Percentiles rank a stretch among this genome's conserved stretches.
Conservation (phyloP, 2,113 vertebrate species). For the Lampris megalopsis region DNA sequence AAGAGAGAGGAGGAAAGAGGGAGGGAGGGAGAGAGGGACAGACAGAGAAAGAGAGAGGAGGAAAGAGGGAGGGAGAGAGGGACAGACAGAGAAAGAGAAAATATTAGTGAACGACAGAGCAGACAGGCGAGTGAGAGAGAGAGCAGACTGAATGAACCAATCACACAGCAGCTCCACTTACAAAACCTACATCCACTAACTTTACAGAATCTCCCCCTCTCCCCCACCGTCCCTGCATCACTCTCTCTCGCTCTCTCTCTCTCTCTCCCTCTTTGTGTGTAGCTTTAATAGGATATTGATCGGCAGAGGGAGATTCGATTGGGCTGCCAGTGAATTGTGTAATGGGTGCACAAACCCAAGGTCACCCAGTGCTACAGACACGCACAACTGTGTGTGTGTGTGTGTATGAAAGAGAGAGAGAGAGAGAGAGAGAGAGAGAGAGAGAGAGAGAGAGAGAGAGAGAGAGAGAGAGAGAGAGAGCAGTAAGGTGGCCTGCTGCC, state of each 20-base stretch:
- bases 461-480: no score
- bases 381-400: constrained; percentile 34
- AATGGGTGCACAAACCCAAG: constrained; percentile 95
- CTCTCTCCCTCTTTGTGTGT: constrained; percentile 59
- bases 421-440: not conserved
- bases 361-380: constrained; percentile 75
- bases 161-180: no score
- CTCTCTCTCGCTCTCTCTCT: constrained; percentile 4
- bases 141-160: no score
- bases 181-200: no score
- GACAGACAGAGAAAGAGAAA: no score
- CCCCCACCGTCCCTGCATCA: not conserved
- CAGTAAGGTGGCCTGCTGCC: not conserved
- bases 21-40: no score
- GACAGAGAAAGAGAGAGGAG: no score
- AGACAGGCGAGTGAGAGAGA: no score
- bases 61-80: no score
- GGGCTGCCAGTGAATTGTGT: constrained; percentile 95
- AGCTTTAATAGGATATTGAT: constrained; percentile 99
- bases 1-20: no score
- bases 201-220: not conserved
- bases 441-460: not conserved
- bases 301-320: constrained; percentile 94
- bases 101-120: no score
- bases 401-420: not conserved